A percentile compares a stretch with the other conserved stretches of the same genome.
Conservation (phyloP, 2,888 invertebrate genomes). For the Harpalus rubripes region DNA sequence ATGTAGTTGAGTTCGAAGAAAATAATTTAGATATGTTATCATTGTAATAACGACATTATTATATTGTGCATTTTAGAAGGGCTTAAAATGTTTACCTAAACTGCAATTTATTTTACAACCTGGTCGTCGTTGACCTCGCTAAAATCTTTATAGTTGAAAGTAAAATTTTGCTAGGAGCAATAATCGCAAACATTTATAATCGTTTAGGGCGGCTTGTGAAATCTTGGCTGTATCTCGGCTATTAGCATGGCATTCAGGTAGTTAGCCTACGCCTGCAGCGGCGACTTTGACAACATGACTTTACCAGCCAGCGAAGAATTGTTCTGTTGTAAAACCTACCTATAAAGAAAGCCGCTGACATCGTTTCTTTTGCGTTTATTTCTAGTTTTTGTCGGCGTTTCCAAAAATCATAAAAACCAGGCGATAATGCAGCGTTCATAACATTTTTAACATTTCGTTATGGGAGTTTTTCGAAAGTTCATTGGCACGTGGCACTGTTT, state of each 20-base stretch:
- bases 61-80: not conserved
- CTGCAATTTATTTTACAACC: slow-evolving; percentile 15
- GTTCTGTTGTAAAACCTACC: slow-evolving; percentile 35
- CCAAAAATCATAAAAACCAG: slow-evolving; percentile 58
- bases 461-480: slow-evolving; percentile 28
- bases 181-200: slow-evolving; percentile 35
- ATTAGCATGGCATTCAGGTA: slow-evolving; percentile 54
- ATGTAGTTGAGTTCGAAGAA: too few relatives aligned
- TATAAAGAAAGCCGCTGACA: slow-evolving; percentile 45
- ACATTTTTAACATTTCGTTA: slow-evolving; percentile 57
- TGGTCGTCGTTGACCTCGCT: not conserved
- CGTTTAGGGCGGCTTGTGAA: slow-evolving; percentile 24
- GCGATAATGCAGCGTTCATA: slow-evolving; percentile 54
- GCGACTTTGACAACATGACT: slow-evolving; percentile 53
- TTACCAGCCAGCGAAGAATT: slow-evolving; percentile 45
- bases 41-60: slow-evolving; percentile 9
- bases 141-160: slow-evolving; percentile 10
- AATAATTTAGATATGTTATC: slow-evolving; percentile 3
- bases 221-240: slow-evolving; percentile 18
- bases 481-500: slow-evolving; percentile 44
- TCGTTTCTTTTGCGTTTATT: slow-evolving; percentile 33
- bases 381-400: slow-evolving; percentile 56
- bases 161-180: slow-evolving; percentile 30
- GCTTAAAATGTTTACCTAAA: slow-evolving; percentile 6
- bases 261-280: slow-evolving; percentile 32